Evolutionary conservation across 2,113 vertebrate species (phyloP).

Genomic region (Progne subis): DNA sequence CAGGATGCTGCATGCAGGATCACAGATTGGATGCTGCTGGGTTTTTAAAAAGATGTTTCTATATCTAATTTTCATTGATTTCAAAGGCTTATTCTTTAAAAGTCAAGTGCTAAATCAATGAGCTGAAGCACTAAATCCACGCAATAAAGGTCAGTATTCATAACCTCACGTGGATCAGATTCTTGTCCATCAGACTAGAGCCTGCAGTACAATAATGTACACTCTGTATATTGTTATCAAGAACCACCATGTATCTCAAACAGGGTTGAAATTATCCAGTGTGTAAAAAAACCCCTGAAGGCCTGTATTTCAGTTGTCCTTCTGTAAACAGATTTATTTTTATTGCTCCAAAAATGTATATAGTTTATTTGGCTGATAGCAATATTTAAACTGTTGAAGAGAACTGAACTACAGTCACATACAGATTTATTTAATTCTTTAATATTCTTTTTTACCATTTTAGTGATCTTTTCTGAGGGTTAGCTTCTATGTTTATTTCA

Average conservation of each 20-base stretch:
- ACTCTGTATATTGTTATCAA: not conserved
- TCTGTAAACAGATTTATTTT: not conserved
- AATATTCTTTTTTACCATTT: not conserved
- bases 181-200: not conserved
- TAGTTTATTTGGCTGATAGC: not conserved
- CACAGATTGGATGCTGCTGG: not conserved
- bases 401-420: not conserved
- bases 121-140: not conserved
- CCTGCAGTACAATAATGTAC: too few relatives aligned
- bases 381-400: not conserved
- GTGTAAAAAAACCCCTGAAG: rapidly evolving
- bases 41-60: not conserved
- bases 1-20: not conserved
- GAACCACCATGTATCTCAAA: not conserved
- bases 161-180: not conserved
- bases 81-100: not conserved
- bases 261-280: not conserved
- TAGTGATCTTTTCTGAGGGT: not conserved
- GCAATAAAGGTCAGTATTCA: not conserved
- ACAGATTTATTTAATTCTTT: not conserved
- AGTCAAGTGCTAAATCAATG: not conserved
- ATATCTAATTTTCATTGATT: not conserved
- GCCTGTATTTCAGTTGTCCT: not conserved
- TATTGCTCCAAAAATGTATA: not conserved
- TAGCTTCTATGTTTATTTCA: not conserved